phyloP scores from a whole-genome alignment of 2,797 vertebrate species.

The Chiropotes sagulatus region DNA sequence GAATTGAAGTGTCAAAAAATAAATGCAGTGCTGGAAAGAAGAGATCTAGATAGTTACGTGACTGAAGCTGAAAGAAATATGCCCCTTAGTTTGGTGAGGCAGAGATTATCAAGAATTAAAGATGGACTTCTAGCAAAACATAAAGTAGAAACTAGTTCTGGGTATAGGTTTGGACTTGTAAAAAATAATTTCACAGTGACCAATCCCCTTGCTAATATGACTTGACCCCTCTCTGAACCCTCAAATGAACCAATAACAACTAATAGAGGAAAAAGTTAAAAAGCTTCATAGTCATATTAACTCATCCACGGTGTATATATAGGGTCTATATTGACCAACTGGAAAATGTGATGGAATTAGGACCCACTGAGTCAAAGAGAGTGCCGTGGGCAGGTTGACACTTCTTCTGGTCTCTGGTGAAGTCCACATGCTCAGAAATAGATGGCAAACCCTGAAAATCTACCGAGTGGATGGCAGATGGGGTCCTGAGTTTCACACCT shows the following conservation, averaged over 20 bases:
- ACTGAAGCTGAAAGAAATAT: not conserved
- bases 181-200: not conserved
- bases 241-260: not conserved
- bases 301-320: too few relatives aligned
- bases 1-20: not conserved
- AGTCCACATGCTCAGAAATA: not conserved
- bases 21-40: not conserved
- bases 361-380: not conserved
- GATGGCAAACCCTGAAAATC: not conserved
- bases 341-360: not conserved
- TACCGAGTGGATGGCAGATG: too few relatives aligned
- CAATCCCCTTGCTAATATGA: not conserved
- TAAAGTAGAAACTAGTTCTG: not conserved
- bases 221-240: not conserved
- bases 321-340: not conserved
- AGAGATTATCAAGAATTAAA: not conserved
- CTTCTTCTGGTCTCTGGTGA: not conserved
- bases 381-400: not conserved
- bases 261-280: not conserved
- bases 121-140: not conserved
- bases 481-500: not conserved
- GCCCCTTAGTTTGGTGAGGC: not conserved
- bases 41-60: not conserved
- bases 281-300: not conserved
- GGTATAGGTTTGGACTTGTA: not conserved